Conservation (phyloP, 2,113 vertebrate genomes). For the Channa maculata region DNA sequence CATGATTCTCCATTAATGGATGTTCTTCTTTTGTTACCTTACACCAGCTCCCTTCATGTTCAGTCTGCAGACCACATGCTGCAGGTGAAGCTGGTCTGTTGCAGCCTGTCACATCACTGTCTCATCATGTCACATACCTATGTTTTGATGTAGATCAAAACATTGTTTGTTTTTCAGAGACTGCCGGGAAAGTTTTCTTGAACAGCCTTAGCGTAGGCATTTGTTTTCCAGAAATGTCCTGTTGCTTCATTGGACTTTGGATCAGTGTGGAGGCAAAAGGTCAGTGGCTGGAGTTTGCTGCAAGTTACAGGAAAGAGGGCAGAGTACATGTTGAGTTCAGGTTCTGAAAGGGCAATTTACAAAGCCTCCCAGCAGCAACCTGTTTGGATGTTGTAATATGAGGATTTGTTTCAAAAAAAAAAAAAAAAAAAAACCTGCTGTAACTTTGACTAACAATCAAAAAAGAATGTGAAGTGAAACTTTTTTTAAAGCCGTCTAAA, state of each 20-base stretch:
- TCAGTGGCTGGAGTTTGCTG: slow-evolving; percentile 65
- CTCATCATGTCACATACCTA: slow-evolving; percentile 34
- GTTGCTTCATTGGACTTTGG: slow-evolving; percentile 75
- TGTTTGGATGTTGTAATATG: slow-evolving; percentile 43
- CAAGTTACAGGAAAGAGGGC: slow-evolving; percentile 56
- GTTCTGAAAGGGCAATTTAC: slow-evolving; percentile 54
- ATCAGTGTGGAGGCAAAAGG: slow-evolving; percentile 67
- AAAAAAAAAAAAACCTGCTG: slow-evolving; percentile 4
- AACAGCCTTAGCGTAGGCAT: slow-evolving; percentile 56
- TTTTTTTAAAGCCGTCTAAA: slow-evolving; percentile 64
- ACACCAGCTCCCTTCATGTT: neutral
- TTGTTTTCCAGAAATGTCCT: slow-evolving; percentile 64
- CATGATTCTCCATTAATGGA: slow-evolving; percentile 1
- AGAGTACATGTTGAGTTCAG: slow-evolving; percentile 63
- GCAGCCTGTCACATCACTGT: slow-evolving; percentile 52
- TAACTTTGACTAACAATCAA: slow-evolving; percentile 30
- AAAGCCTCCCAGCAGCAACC: slow-evolving; percentile 31
- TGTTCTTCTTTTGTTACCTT: neutral
- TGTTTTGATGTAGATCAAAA: slow-evolving; percentile 47
- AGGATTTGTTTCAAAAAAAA: neutral
- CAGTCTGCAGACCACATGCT: slow-evolving; percentile 8
- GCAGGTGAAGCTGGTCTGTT: slow-evolving; percentile 23
- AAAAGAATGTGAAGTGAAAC: slow-evolving; percentile 51
- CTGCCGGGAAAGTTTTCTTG: slow-evolving; percentile 27
- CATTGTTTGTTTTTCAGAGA: slow-evolving; percentile 18